Conservation (phyloP, 2,888 invertebrate species). For the Eubasilissa splendida region DNA sequence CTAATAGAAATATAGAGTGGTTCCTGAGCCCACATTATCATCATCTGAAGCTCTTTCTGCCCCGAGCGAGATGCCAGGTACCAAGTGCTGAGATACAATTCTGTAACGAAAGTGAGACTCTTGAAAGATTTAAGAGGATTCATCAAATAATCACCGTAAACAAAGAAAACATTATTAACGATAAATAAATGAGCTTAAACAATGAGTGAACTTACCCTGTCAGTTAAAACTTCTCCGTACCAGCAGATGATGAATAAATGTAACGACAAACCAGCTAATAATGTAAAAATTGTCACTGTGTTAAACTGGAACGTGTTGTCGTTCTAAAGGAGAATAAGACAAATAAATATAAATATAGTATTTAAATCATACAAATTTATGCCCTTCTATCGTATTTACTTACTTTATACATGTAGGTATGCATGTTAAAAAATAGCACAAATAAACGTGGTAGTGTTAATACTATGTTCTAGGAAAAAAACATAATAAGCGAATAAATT, state of each 20-base stretch:
- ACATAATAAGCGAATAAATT: no score
- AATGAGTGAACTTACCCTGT: conserved; percentile 5
- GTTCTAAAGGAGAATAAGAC: neutral
- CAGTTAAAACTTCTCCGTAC: conserved; percentile 31
- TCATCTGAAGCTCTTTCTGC: conserved; percentile 23
- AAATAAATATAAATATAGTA: neutral
- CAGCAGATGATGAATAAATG: conserved; percentile 47
- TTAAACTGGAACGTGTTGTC: conserved; percentile 23
- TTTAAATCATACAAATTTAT: no score
- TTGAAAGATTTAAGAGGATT: neutral
- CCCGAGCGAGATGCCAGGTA: neutral
- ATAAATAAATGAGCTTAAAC: neutral
- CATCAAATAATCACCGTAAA: neutral
- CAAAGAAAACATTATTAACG: neutral
- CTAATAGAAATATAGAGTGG: conserved; percentile 33
- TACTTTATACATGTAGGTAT: no score
- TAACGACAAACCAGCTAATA: neutral
- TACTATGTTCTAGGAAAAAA: no score
- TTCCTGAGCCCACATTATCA: conserved; percentile 15
- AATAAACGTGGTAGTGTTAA: no score
- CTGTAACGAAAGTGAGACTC: conserved; percentile 19
- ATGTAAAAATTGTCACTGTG: conserved; percentile 1
- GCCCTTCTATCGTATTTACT: no score
- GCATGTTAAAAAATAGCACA: no score
- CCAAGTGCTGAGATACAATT: conserved; percentile 29